Evolutionary conservation across 2,888 invertebrate species (phyloP).

Genomic region (Pemphredon lugubris): DNA sequence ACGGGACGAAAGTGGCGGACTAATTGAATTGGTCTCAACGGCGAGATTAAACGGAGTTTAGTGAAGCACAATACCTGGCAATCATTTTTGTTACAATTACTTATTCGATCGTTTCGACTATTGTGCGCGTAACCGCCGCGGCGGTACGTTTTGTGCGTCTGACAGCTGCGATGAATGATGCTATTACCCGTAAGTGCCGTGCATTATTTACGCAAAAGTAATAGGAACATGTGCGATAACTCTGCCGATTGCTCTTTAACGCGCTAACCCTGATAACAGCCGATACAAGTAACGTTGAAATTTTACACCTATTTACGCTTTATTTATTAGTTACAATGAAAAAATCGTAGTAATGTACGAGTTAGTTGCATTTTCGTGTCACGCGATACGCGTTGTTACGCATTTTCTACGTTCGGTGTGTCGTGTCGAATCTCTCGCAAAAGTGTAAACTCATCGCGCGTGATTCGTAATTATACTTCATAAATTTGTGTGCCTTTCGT

Average conservation of each 20-base stretch:
- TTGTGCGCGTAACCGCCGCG: conserved; percentile 33
- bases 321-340: conserved; percentile 38
- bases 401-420: too few relatives aligned
- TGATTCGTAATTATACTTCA: too few relatives aligned
- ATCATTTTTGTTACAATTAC: conserved; percentile 64
- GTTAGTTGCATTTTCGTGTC: too few relatives aligned
- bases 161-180: conserved; percentile 60
- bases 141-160: conserved; percentile 44
- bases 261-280: conserved; percentile 23
- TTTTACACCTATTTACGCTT: conserved; percentile 33
- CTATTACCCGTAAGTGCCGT: conserved; percentile 57
- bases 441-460: too few relatives aligned
- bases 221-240: conserved; percentile 51
- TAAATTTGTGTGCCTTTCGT: too few relatives aligned
- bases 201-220: conserved; percentile 61
- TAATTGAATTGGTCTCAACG: conserved; percentile 57
- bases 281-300: conserved; percentile 7
- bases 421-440: too few relatives aligned
- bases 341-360: too few relatives aligned
- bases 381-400: too few relatives aligned
- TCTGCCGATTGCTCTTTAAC: conserved; percentile 54
- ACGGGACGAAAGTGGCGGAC: conserved; percentile 38
- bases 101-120: conserved; percentile 56
- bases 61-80: conserved; percentile 52
- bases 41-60: conserved; percentile 53